Percentiles rank a stretch among this genome's conserved stretches.
phyloP scores from a whole-genome alignment of 1,140 invertebrate genomes.

The Nasonia longicornis region DNA sequence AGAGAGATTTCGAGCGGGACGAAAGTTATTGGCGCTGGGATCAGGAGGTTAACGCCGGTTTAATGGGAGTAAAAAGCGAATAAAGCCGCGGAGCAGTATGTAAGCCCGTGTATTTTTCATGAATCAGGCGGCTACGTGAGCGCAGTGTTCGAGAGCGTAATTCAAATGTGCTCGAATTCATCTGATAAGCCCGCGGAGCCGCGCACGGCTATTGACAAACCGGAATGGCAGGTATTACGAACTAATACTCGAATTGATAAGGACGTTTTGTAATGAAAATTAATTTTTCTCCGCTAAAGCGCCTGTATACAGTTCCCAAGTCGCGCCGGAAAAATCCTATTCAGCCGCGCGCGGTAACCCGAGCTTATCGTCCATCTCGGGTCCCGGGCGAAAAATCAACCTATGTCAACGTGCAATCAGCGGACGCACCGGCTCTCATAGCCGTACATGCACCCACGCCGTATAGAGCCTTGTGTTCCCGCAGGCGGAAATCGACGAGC shows the following conservation, averaged over 20 bases:
- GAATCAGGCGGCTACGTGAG: neutral
- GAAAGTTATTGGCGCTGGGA: constrained; percentile 11
- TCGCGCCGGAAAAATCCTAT: neutral
- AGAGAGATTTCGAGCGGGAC: neutral
- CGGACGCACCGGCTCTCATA: neutral
- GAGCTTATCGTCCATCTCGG: neutral
- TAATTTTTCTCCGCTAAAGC: neutral
- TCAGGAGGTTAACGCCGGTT: neutral
- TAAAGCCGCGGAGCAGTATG: neutral
- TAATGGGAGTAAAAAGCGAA: constrained; percentile 1
- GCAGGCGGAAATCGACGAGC: constrained; percentile 10
- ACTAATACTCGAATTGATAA: constrained; percentile 30
- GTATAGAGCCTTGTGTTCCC: neutral
- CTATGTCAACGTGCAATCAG: constrained; percentile 26
- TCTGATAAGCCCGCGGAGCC: constrained; percentile 21
- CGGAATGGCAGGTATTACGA: constrained; percentile 27
- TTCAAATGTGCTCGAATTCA: constrained; percentile 27
- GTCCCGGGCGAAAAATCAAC: neutral
- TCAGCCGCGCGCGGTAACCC: neutral
- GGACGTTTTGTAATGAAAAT: constrained; percentile 16
- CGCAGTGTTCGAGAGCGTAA: neutral
- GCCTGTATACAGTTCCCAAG: neutral
- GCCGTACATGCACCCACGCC: constrained; percentile 2
- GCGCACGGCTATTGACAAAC: constrained; percentile 9
- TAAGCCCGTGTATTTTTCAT: neutral